phyloP scores from a whole-genome alignment of 2,113 vertebrate genomes.

The Lophochroa leadbeateri region DNA sequence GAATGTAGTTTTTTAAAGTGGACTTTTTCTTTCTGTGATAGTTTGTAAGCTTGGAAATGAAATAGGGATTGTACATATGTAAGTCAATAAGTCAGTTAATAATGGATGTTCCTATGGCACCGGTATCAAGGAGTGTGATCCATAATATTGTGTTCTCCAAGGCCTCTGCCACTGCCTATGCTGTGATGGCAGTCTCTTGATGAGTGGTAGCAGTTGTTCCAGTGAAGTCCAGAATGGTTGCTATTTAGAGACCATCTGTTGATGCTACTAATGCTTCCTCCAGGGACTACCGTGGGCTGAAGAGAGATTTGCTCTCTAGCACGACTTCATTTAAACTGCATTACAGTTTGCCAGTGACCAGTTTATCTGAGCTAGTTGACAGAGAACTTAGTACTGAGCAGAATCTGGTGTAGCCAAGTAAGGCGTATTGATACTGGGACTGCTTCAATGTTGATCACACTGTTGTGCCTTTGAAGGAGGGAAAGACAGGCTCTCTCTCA shows the following conservation, averaged over 20 bases:
- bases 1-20: background rate
- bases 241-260: too few species aligned
- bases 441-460: background rate
- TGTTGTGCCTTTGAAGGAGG: background rate
- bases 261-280: background rate
- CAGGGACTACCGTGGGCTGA: background rate
- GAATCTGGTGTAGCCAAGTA: background rate
- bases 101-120: background rate
- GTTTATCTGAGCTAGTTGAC: background rate
- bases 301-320: background rate
- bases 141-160: background rate
- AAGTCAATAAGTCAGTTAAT: background rate
- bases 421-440: background rate
- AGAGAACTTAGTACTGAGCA: background rate
- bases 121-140: background rate
- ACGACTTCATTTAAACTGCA: background rate
- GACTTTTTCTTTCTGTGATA: background rate
- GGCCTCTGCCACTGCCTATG: background rate
- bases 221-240: background rate
- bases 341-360: background rate
- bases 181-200: background rate
- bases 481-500: background rate
- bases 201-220: background rate
- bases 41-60: background rate
- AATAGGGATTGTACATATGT: background rate